Conservation (phyloP, 2,888 invertebrate genomes). For the Parasteatoda lunata region DNA sequence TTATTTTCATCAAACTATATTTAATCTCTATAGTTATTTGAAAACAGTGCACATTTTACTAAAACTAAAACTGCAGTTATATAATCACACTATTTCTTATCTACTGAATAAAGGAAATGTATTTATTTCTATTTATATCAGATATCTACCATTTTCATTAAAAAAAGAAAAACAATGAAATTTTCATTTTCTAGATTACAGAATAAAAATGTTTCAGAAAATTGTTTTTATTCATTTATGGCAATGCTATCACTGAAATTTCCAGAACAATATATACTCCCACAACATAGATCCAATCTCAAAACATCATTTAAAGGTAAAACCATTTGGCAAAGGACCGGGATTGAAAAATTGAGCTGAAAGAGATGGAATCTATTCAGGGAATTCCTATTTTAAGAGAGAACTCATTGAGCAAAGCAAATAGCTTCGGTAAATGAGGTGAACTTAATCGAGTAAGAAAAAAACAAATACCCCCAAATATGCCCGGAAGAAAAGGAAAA, state of each 20-base stretch:
- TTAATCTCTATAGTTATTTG: no score
- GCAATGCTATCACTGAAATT: neutral
- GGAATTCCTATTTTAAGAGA: neutral
- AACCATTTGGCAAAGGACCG: neutral
- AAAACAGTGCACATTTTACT: no score
- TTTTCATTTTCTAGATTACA: no score
- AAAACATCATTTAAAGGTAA: conserved; percentile 2
- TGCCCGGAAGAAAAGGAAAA: conserved; percentile 20
- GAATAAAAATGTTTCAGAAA: no score
- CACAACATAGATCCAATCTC: neutral
- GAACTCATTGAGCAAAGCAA: conserved; percentile 20
- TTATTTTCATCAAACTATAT: no score
- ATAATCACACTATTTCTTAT: no score
- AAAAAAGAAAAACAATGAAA: no score
- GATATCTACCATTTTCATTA: no score
- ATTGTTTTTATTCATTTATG: neutral
- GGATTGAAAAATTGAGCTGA: neutral
- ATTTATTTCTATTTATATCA: no score
- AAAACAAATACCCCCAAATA: conserved; percentile 39
- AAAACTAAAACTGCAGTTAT: no score
- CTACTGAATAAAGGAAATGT: no score
- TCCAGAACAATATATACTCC: neutral
- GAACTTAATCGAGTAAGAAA: conserved; percentile 35
- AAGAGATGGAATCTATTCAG: neutral
- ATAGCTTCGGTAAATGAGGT: conserved; percentile 41